These are phyloP conservation scores for Marisa cornuarietis DNA, from an alignment of 1,140 invertebrate genomes.

Conservation along the genomic window DNA sequence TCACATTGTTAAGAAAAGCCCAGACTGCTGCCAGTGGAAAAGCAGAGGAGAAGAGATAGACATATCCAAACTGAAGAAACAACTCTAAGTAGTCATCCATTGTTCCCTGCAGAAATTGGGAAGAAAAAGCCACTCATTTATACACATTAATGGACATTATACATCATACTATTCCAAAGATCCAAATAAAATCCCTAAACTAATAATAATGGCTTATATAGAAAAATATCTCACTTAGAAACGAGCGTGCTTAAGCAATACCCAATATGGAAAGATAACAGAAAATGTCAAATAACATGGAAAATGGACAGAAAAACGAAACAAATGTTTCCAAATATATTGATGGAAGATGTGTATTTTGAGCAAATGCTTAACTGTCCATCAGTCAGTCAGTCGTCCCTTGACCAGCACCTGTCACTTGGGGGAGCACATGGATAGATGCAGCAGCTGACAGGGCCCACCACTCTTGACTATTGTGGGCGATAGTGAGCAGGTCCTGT, in stretches of 20 bases:
- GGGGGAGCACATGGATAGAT: too few relatives aligned
- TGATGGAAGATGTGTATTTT: too few relatives aligned
- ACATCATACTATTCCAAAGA: too few relatives aligned
- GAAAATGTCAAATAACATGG: not conserved
- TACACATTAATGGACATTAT: not conserved
- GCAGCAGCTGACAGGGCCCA: too few relatives aligned
- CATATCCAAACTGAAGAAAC: conserved; percentile 84
- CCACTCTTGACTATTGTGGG: too few relatives aligned
- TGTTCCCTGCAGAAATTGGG: conserved; percentile 76
- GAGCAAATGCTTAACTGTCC: too few relatives aligned
- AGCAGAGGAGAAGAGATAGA: conserved; percentile 94
- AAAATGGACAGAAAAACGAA: not conserved
- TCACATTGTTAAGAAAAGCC: conserved; percentile 92
- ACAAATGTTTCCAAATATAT: too few relatives aligned
- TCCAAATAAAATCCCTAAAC: not conserved
- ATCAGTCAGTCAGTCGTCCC: too few relatives aligned
- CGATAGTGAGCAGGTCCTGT: too few relatives aligned
- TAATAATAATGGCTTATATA: not conserved
- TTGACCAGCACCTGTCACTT: too few relatives aligned
- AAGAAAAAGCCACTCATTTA: not conserved
- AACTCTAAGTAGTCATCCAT: conserved; percentile 98
- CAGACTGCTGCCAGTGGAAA: conserved; percentile 94
- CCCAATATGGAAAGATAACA: not conserved
- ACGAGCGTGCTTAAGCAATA: not conserved
- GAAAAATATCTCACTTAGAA: not conserved